Base-by-base conservation (phyloP, 2,888 invertebrate species). In the Pammene fasciana region DNA sequence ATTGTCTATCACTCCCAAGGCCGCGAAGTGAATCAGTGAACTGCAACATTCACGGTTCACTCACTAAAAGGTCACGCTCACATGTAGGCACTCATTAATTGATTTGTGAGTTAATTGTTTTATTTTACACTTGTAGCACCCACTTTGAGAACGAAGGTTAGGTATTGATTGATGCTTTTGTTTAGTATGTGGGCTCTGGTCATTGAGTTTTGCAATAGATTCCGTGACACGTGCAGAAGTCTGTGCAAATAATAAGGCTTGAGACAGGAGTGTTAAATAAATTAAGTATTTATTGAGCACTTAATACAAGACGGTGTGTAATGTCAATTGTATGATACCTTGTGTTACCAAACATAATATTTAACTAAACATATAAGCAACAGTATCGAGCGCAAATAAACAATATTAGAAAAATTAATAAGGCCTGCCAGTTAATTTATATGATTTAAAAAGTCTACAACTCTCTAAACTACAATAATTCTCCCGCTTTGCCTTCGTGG, bases 31-130 rank as follows among this genome's bases (percentile, higher is more conserved):
- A 78, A 76, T 76, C 74, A 73, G 75, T 78, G 76, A 79, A 76
- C 18, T 18, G 50, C 26, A 18, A 10, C 72, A 78, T 74, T 67
- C 71, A 68, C 71, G 68, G 66, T 71, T 65, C 71, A 68, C 68
- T 70, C 65, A 60, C 62, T 70, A 71, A 78, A 78, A 78, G 78
- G 78, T 76, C 76, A 75, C 76, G 78, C 77, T 78, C 78, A 75
- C 78, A 78, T 77, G 75, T 75, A 68, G 62, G 70, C 70, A 60
- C 65, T 70, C 65, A 70, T 70, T 70, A 70, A 70, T 70, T 70
- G 70, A 70, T 70, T 70, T 71, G 62, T 45, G 60, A 66, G 61
- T 59, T 60, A 57, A 57, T 61, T 72, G 71, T 71, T 52, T 71
- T 65, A 65, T 64, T 65, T 61, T 45, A 71, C 61, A 70, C 65